Evolutionary conservation across 2,113 vertebrate species (phyloP), one percentile per base, ranked within the genome.

Genomic region (Natator depressus): DNA sequence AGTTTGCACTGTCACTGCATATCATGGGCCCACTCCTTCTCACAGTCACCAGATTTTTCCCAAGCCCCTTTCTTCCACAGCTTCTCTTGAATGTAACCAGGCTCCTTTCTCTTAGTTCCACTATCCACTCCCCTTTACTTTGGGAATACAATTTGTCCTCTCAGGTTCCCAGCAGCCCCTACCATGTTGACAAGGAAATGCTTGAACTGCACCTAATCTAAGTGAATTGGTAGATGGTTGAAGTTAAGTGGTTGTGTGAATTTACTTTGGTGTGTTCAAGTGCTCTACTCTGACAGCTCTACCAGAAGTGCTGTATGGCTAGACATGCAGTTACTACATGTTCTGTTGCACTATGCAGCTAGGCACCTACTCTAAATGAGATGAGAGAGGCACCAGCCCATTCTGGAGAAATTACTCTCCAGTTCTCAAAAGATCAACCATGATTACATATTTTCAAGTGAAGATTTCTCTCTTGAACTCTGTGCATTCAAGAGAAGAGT

Each of bases 111-210:
- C 62, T 35, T 6, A 35, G n/a, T 65, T 65, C 31, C 62, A n/a
- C 8, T 65, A 65, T 35, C 31, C 62, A 65, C 8, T 19, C 62
- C 62, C 8, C 31, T 65, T 65, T n/a, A 17, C 62, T 65, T 35
- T 31, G 31, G 13, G 31, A 17, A n/a, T 65, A 65, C 16, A 65
- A 65, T 35, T 35, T 65, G 3, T 31, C 31, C 7, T 31, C 7
- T 75, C 17, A 46, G 27, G 19, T 17, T 80, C 47, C 49, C 80
- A 38, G 51, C 25, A 1, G 10, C 27, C 24, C 8, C 4, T 0
- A 10, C 3, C 47, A 55, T 55, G 49, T 91, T 2, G 1, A 14
- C 25, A 1, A 1, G 1, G 8, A 17, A 46, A 27, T 2, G 3
- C 3, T 88, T 27, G 12, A 14, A 35, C 22, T 80, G 55, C 6